A percentile compares a stretch with the other conserved stretches of the same genome.
phyloP scores from a whole-genome alignment of 2,113 vertebrate genomes.

The Nothobranchius kuhntae region DNA sequence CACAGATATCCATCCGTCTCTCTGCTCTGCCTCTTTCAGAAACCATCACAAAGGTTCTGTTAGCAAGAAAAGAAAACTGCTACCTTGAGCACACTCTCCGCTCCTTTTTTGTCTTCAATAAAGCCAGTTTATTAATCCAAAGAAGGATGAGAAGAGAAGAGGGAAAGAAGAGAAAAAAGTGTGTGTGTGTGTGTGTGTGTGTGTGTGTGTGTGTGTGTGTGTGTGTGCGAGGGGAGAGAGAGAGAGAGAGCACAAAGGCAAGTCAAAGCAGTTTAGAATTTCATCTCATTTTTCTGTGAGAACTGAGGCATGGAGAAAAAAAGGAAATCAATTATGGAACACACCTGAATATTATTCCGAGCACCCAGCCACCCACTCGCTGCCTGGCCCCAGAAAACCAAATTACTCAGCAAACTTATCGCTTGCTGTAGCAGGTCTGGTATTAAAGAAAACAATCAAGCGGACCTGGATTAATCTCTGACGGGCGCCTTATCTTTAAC shows the following conservation, averaged over 20 bases:
- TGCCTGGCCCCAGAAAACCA: conserved; percentile 88
- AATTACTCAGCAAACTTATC: conserved; percentile 99
- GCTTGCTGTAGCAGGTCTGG: conserved; percentile 97
- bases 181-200: neutral
- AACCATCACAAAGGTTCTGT: conserved; percentile 64
- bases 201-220: neutral
- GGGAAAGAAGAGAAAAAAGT: conserved; percentile 18
- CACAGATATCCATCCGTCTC: conserved; percentile 24
- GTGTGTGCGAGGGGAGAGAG: conserved; percentile 12
- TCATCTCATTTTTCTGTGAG: conserved; percentile 85
- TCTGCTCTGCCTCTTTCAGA: conserved; percentile 48
- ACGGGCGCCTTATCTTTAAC: conserved; percentile 99
- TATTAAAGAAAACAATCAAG: conserved; percentile 99
- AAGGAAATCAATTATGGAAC: conserved; percentile 97
- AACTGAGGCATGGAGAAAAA: conserved; percentile 82
- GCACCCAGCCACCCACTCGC: conserved; percentile 76
- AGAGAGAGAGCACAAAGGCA: conserved; percentile 63
- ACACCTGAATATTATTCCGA: conserved; percentile 99
- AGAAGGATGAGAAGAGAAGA: conserved; percentile 61
- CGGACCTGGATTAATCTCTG: conserved; percentile 99
- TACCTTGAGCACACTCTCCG: conserved; percentile 74
- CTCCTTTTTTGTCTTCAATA: conserved; percentile 78
- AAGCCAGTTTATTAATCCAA: conserved; percentile 83
- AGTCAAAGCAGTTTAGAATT: conserved; percentile 85
- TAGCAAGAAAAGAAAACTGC: conserved; percentile 69